Conservation (phyloP, 2,888 invertebrate genomes). For the Melangyna quadrimaculata region DNA sequence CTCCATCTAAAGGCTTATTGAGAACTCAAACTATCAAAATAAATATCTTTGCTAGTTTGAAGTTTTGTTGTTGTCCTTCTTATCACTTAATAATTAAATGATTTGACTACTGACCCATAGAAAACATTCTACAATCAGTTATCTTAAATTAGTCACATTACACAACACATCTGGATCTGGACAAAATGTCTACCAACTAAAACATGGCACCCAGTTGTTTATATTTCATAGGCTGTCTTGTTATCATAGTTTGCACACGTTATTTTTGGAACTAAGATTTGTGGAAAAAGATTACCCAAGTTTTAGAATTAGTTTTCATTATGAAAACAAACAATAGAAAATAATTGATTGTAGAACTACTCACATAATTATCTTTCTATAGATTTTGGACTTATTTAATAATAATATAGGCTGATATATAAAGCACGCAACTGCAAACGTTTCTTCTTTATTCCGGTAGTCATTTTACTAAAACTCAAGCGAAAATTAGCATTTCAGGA, state of each 20-base stretch:
- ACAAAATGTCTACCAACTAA: not conserved
- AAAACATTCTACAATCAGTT: not conserved
- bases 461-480: too few species aligned
- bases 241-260: constrained; percentile 38
- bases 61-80: not conserved
- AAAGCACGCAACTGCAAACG: too few species aligned
- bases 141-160: not conserved
- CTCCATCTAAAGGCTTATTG: not conserved
- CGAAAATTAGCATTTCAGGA: too few species aligned
- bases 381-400: too few species aligned
- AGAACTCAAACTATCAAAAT: not conserved
- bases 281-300: not conserved
- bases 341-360: not conserved
- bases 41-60: not conserved
- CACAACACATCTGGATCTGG: not conserved
- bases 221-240: not conserved
- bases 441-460: too few species aligned
- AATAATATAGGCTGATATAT: too few species aligned
- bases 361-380: not conserved
- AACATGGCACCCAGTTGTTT: constrained; percentile 14
- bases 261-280: not conserved
- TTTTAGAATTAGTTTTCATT: not conserved
- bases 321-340: not conserved
- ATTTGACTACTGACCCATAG: not conserved
- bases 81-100: not conserved